Evolutionary conservation across 2,113 vertebrate genomes (phyloP).

Genomic region (Orycteropus afer): DNA sequence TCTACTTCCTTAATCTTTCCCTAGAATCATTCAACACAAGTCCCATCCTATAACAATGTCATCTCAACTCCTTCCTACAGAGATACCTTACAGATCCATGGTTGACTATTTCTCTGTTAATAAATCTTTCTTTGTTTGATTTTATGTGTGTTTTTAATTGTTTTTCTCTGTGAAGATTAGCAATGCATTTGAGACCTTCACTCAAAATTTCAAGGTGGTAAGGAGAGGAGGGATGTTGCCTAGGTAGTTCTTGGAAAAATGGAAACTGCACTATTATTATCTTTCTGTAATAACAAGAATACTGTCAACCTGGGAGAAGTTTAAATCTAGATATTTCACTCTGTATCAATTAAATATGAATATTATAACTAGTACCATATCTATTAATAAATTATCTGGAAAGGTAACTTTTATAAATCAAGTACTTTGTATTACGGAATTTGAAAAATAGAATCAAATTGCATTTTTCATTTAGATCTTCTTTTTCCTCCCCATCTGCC

Average conservation of each 20-base stretch:
- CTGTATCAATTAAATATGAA: background rate
- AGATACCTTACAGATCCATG: background rate
- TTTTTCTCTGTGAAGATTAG: background rate
- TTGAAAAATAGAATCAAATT: conserved; percentile 10
- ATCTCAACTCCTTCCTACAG: background rate
- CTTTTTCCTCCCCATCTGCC: background rate
- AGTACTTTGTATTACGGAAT: background rate
- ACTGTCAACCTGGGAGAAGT: background rate
- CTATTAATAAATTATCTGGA: background rate
- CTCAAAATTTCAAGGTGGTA: background rate
- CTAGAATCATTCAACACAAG: background rate
- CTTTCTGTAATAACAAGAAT: background rate
- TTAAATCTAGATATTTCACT: background rate
- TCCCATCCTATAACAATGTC: background rate
- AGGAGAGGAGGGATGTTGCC: background rate
- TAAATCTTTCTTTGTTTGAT: background rate
- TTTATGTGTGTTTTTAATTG: background rate
- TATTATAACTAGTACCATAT: background rate
- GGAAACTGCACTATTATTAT: background rate
- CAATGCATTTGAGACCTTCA: background rate
- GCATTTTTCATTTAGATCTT: background rate
- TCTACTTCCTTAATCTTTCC: background rate
- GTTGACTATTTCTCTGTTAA: background rate
- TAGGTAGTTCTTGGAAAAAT: background rate
- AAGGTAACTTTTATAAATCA: background rate